Evolutionary conservation across 2,888 invertebrate species (phyloP), one percentile per base, ranked within the genome.

Genomic region (Phaedon cochleariae): DNA sequence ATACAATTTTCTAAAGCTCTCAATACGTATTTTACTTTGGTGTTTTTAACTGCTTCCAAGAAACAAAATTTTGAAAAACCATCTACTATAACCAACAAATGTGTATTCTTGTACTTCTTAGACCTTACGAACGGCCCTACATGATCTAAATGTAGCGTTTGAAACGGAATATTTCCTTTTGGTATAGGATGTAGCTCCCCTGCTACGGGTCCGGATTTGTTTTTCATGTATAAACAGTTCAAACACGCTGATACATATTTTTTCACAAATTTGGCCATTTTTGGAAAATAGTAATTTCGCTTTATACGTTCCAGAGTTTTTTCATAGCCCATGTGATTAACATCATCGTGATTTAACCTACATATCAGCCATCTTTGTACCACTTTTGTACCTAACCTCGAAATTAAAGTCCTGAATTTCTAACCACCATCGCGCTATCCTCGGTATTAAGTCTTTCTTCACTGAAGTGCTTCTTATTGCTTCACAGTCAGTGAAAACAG

Each of bases 231-330:
- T 6, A 76, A 22, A 59, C 76, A 81, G 9, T 74, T 67, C 5
- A 80, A 59, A 63, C 77, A 80, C 6, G 76, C 72, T 5, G 63
- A 61, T 7, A 80, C 73, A 58, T 80, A 77, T 34, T 75, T 72
- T 17, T 65, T 71, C 0, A 80, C 74, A 60, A 77, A 79, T 1
- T 69, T 58, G 49, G 71, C 22, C 71, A 73, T 69, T 21, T 59
- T 64, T 15, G 74, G 60, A 53, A 74, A 74, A 65, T 69, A 74
- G 59, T 74, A 74, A 49, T 71, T 69, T 51, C 45, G 31, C 29
- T 46, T 45, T 21, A 74, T 67, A 48, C 65, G 31, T 46, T 62
- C 37, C 6, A 72, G n/a, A 5, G 71, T 68, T 37, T 74, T 68
- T 54, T 74, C 72, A 17, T 69, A 34, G 26, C 74, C 62, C 20